A percentile compares a stretch with the other conserved stretches of the same genome.
These are phyloP conservation scores for Calidris pugnax DNA, from an alignment of 2,113 vertebrate species.

Conservation along the genomic window DNA sequence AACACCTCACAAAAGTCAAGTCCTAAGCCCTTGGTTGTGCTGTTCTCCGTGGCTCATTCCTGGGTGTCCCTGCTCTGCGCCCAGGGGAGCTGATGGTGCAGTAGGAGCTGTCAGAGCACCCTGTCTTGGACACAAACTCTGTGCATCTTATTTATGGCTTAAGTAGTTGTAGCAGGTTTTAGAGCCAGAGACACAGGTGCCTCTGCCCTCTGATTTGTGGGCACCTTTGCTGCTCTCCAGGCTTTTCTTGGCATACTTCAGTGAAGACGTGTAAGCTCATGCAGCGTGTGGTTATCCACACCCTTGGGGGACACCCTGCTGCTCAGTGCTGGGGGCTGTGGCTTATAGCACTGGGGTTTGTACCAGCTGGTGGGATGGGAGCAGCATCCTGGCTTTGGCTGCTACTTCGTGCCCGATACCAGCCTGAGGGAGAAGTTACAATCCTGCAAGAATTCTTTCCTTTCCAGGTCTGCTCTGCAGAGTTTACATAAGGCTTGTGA, in stretches of 20 bases:
- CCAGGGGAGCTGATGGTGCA: neutral
- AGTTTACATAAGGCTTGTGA: slow-evolving; percentile 97
- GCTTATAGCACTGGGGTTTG: neutral
- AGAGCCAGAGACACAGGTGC: neutral
- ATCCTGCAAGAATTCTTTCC: neutral
- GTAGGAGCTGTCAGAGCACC: neutral
- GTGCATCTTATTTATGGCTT: neutral
- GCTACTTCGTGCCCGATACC: neutral
- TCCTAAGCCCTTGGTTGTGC: neutral
- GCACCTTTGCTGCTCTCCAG: neutral
- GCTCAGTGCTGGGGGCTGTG: neutral
- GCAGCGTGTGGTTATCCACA: neutral
- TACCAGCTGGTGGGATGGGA: neutral
- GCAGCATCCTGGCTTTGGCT: neutral
- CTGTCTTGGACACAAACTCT: neutral
- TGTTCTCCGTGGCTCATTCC: neutral
- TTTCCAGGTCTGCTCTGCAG: slow-evolving; percentile 91
- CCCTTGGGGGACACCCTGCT: neutral
- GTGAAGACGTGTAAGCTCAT: neutral
- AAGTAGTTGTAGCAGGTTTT: neutral
- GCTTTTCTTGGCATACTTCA: neutral
- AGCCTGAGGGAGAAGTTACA: neutral
- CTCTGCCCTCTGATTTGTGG: neutral
- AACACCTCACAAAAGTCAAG: neutral
- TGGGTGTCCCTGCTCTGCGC: neutral